Conservation (phyloP, 2,113 vertebrate genomes). For the Pholis gunnellus region DNA sequence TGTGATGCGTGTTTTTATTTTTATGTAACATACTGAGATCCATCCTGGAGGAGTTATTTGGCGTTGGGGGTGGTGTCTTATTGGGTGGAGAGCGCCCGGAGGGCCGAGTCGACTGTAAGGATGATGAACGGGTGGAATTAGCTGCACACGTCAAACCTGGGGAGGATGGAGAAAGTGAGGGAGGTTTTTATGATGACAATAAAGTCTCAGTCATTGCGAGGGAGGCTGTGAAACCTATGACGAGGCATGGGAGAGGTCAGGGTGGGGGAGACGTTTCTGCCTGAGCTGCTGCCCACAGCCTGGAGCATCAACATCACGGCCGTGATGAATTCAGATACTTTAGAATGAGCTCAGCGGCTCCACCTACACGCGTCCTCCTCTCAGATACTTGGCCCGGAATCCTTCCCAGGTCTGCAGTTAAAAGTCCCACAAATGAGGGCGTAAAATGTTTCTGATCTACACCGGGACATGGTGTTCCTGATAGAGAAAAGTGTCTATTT, state of each 20-base stretch:
- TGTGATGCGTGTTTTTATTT: conserved; percentile 49
- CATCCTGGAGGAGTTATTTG: conserved; percentile 72
- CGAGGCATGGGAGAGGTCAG: conserved; percentile 40
- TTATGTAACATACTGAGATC: conserved; percentile 55
- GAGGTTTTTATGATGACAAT: conserved; percentile 22
- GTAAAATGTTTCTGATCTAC: conserved; percentile 35
- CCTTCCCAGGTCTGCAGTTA: conserved; percentile 18
- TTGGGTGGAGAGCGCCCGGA: conserved; percentile 41
- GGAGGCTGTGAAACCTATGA: conserved; percentile 32
- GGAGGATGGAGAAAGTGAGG: conserved; percentile 19
- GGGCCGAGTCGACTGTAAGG: conserved; percentile 13
- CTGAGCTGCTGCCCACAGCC: conserved; percentile 19
- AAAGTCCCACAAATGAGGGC: neutral
- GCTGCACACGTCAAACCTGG: neutral
- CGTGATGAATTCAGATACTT: conserved; percentile 35
- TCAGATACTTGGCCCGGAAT: conserved; percentile 10
- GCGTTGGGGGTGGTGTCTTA: conserved; percentile 59
- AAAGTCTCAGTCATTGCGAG: conserved; percentile 22
- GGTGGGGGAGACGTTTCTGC: conserved; percentile 17
- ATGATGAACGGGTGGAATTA: conserved; percentile 31
- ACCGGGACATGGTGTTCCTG: conserved; percentile 51
- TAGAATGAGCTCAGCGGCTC: conserved; percentile 55
- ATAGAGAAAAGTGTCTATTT: conserved; percentile 59
- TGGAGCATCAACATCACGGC: conserved; percentile 38
- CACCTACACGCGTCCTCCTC: conserved; percentile 53